Percentiles rank a stretch among this genome's conserved stretches.
phyloP scores from a whole-genome alignment of 1,140 invertebrate genomes.

The Araneus ventricosus region DNA sequence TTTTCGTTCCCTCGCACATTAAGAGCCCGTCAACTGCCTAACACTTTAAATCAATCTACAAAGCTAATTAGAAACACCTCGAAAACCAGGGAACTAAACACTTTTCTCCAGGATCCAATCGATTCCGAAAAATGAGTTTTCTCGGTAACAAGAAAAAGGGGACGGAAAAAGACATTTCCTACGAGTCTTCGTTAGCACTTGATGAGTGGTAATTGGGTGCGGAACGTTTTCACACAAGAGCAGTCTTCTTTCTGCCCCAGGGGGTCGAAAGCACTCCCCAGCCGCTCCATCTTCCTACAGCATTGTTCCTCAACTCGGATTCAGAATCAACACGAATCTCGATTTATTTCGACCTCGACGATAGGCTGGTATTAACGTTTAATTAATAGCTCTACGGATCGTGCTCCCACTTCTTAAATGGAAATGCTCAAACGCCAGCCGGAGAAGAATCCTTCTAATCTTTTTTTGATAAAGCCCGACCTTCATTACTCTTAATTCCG shows the following conservation, averaged over 20 bases:
- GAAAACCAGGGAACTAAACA: neutral
- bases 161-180: slow-evolving; percentile 46
- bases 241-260: slow-evolving; percentile 36
- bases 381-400: neutral
- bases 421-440: neutral
- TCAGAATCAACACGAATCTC: neutral
- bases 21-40: neutral
- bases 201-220: slow-evolving; percentile 63
- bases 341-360: slow-evolving; percentile 9
- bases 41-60: neutral
- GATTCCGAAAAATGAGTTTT: slow-evolving; percentile 55
- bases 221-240: slow-evolving; percentile 60
- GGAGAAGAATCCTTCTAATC: no score
- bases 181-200: slow-evolving; percentile 57
- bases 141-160: neutral
- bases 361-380: neutral
- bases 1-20: neutral
- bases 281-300: neutral
- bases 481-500: no score
- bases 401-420: neutral
- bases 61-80: neutral
- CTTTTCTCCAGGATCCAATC: slow-evolving; percentile 27
- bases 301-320: neutral
- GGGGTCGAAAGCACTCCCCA: neutral
- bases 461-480: no score